Base-by-base conservation (phyloP, 2,888 invertebrate genomes). In the Augochlorella aurata region DNA sequence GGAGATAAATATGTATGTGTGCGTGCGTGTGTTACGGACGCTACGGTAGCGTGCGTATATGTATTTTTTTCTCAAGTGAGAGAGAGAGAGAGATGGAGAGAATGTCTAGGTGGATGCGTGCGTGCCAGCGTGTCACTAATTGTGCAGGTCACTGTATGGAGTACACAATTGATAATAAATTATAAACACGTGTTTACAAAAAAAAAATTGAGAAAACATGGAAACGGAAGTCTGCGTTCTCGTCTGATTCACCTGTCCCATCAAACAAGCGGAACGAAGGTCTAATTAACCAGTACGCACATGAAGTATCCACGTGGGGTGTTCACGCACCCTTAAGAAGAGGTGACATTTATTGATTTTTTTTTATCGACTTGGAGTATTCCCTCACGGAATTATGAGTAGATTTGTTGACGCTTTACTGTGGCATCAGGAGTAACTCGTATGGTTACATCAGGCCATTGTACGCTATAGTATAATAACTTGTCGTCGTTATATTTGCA, bases 151-250 rank as follows among this genome's bases (percentile, higher is more conserved):
- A 90, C 87, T 90, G 88, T 90, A 89, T 87, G 83, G 85, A 74
- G 82, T 88, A 87, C 74, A 85, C 85, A 85, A 86, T 87, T 88
- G 85, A 89, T 88, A 90, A 90, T 91, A 90, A 91, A 91, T 90
- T 90, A 88, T 89, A 85, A 78, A 88, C 79, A 86, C 87, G 85
- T 89, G 88, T 92, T 91, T 90, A 86, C 87, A 89, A 81, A 70
- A 82, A 80, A 66, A 38, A 3, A 24, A 49, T n/a, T 58, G 24
- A 63, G 50, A 49, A 65, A 65, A 44, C 65, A 24, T 58, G 58
- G 58, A 65, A 44, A 65, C n/a, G 44, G n/a, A 38, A 65, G n/a
- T n/a, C 3, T 5, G 38, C 12, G 18, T 65, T 44, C 18, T 18
- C n/a, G 44, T n/a, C 10, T 38, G 38, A 44, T 65, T 38, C 38